These are phyloP conservation scores for Tilapia sparmanii DNA, from an alignment of 2,113 vertebrate species.

Conservation along the genomic window DNA sequence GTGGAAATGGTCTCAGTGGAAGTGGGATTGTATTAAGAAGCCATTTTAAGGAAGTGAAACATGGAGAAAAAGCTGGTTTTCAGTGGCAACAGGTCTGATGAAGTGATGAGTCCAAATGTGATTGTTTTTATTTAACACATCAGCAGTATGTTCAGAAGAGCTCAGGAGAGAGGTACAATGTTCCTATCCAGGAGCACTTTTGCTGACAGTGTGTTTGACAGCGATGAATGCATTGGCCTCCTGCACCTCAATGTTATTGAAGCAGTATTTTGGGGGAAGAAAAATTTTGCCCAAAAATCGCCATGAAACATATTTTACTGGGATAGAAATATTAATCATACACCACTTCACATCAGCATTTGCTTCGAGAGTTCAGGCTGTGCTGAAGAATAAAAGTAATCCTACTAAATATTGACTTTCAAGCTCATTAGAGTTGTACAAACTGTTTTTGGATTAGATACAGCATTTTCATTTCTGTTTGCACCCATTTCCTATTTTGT, in stretches of 20 bases:
- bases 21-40: background rate
- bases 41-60: background rate
- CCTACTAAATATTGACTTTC: background rate
- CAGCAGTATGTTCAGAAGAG: background rate
- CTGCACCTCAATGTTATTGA: background rate
- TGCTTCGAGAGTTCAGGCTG: background rate
- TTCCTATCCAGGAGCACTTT: background rate
- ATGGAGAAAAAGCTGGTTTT: background rate
- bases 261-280: background rate
- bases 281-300: fast-evolving
- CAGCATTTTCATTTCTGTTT: background rate
- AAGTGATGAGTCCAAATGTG: background rate
- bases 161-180: background rate
- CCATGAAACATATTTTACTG: background rate
- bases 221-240: background rate
- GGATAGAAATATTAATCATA: background rate
- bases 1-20: background rate
- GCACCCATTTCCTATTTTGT: background rate
- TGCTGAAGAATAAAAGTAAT: background rate
- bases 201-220: background rate
- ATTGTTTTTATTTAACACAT: background rate
- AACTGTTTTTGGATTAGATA: background rate
- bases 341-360: background rate
- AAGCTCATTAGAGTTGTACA: background rate
- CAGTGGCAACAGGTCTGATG: background rate